phyloP scores from a whole-genome alignment of 1,140 invertebrate species.

The Neomicropteryx cornuta region DNA sequence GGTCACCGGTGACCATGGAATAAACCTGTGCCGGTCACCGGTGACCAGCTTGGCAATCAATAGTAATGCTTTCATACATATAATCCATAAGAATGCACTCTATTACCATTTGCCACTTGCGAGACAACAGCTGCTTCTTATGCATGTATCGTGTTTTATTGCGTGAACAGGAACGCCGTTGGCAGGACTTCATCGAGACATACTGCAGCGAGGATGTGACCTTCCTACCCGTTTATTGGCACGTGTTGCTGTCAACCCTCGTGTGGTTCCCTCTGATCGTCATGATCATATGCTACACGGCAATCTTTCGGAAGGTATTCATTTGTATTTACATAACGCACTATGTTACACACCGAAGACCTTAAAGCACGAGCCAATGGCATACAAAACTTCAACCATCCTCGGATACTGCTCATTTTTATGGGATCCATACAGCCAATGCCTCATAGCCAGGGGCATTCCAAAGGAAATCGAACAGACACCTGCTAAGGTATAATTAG shows the following conservation, averaged over 20 bases:
- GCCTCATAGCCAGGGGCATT: too few relatives aligned
- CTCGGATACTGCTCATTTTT: too few relatives aligned
- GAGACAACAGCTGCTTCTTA: background rate
- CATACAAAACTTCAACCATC: too few relatives aligned
- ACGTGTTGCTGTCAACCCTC: slow-evolving; percentile 53
- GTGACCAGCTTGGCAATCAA: background rate
- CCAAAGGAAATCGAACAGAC: too few relatives aligned
- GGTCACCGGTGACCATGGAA: too few relatives aligned
- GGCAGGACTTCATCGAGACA: slow-evolving; percentile 55
- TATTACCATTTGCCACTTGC: slow-evolving; percentile 1
- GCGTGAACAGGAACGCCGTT: slow-evolving; percentile 46
- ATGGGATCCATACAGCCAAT: too few relatives aligned
- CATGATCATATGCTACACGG: slow-evolving; percentile 54
- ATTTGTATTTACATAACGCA: too few relatives aligned
- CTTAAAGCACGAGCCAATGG: too few relatives aligned
- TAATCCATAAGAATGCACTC: background rate
- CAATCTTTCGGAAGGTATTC: slow-evolving; percentile 51
- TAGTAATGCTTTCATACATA: background rate
- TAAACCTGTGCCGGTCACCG: too few relatives aligned
- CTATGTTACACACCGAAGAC: too few relatives aligned
- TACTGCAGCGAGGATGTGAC: slow-evolving; percentile 55
- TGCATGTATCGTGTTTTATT: slow-evolving; percentile 7
- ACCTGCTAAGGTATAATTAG: too few relatives aligned
- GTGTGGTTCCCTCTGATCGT: slow-evolving; percentile 60
- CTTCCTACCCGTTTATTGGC: slow-evolving; percentile 58